A percentile compares a stretch with the other conserved stretches of the same genome.
phyloP scores from a whole-genome alignment of 1,140 invertebrate genomes.

The Habropoda laboriosa region DNA sequence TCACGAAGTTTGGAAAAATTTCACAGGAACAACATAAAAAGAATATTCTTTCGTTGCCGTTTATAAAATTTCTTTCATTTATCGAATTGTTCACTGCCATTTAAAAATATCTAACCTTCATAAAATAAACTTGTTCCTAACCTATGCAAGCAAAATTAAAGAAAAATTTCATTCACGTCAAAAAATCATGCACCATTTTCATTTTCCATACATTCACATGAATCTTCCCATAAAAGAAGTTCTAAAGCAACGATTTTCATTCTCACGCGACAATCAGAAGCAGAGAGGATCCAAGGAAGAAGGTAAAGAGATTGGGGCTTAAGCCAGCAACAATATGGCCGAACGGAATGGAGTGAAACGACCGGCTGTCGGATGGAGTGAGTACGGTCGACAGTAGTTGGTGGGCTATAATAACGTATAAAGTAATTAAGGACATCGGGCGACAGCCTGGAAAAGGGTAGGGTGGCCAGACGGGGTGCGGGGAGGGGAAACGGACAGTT shows the following conservation, averaged over 20 bases:
- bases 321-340: conserved; percentile 64
- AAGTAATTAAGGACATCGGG: conserved; percentile 83
- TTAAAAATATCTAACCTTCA: no score
- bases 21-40: no score
- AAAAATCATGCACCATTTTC: no score
- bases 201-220: no score
- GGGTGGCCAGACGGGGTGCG: conserved; percentile 32
- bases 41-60: no score
- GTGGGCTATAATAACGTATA: conserved; percentile 81
- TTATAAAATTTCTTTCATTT: no score
- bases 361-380: conserved; percentile 69
- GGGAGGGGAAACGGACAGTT: conserved; percentile 74
- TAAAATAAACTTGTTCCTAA: no score
- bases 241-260: background rate
- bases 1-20: no score
- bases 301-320: conserved; percentile 48
- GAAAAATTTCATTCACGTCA: no score
- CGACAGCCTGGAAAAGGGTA: conserved; percentile 71
- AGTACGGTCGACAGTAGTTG: conserved; percentile 75
- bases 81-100: no score
- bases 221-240: background rate
- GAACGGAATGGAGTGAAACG: conserved; percentile 72
- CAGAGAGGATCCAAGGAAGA: conserved; percentile 2
- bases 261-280: background rate
- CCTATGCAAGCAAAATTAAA: no score